Evolutionary conservation across 2,113 vertebrate species (phyloP).

Genomic region (Neolamprologus caudopunctatus): DNA sequence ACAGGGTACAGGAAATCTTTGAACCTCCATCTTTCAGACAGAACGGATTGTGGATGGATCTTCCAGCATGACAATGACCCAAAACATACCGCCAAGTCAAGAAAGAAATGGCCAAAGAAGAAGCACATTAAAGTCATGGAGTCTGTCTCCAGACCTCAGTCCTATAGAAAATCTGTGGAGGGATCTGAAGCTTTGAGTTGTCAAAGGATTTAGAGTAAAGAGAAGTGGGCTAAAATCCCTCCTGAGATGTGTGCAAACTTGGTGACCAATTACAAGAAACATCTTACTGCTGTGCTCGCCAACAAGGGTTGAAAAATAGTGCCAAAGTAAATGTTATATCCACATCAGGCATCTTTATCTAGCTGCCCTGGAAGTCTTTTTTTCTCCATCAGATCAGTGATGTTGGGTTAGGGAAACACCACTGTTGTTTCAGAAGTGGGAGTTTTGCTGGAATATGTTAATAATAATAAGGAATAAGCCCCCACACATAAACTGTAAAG

Average conservation of each 20-base stretch:
- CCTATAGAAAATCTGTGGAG: not conserved
- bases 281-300: not conserved
- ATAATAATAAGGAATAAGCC: too few species aligned
- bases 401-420: not conserved
- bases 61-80: not conserved
- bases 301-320: not conserved
- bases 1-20: not conserved
- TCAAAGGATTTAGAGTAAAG: not conserved
- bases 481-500: not conserved
- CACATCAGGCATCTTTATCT: not conserved
- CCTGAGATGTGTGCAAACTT: not conserved
- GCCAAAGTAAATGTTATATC: not conserved
- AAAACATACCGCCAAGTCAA: not conserved
- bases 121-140: not conserved
- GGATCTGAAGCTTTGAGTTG: not conserved
- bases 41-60: not conserved
- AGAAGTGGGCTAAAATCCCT: not conserved
- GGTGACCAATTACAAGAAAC: not conserved
- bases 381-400: not conserved
- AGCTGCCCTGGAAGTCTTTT: not conserved
- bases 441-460: not conserved
- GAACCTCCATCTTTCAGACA: not conserved
- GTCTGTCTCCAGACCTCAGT: not conserved
- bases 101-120: not conserved
- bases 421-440: not conserved